phyloP scores from a whole-genome alignment of 2,888 invertebrate genomes.

The Cataglyphis livida region DNA sequence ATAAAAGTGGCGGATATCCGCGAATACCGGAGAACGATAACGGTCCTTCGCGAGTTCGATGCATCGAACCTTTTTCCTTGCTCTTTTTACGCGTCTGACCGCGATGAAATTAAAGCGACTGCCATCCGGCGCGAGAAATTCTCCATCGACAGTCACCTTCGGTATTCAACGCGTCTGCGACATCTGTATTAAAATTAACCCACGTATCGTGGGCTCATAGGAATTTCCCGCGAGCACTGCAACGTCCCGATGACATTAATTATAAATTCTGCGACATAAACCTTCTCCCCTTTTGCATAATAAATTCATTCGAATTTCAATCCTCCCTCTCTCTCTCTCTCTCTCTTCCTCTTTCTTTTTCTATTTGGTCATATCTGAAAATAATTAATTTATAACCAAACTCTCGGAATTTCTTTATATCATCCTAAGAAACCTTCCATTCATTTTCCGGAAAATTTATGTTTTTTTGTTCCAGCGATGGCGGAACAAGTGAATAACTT shows the following conservation, averaged over 20 bases:
- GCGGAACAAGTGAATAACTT: conserved; percentile 43
- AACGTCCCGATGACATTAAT: conserved; percentile 1
- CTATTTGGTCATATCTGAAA: neutral
- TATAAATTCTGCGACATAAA: neutral
- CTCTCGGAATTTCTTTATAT: conserved; percentile 14
- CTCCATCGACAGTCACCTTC: neutral
- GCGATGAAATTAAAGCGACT: conserved; percentile 52
- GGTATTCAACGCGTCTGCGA: conserved; percentile 12
- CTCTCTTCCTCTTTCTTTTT: neutral
- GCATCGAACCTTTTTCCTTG: conserved; percentile 25
- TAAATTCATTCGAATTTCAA: conserved; percentile 6
- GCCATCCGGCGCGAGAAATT: conserved; percentile 27
- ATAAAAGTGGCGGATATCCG: neutral
- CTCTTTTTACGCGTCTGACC: conserved; percentile 42
- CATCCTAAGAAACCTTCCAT: neutral
- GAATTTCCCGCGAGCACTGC: neutral
- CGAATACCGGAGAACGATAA: neutral
- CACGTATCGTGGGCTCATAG: neutral
- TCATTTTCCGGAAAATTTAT: conserved; percentile 18
- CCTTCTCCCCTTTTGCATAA: no score
- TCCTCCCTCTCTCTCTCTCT: neutral
- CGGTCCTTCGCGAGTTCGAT: conserved; percentile 20
- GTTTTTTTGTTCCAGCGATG: neutral
- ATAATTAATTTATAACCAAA: neutral
- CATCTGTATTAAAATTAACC: conserved; percentile 20